A percentile compares a stretch with the other conserved stretches of the same genome.
Conservation (phyloP, 2,113 vertebrate genomes). For the Thymallus thymallus region DNA sequence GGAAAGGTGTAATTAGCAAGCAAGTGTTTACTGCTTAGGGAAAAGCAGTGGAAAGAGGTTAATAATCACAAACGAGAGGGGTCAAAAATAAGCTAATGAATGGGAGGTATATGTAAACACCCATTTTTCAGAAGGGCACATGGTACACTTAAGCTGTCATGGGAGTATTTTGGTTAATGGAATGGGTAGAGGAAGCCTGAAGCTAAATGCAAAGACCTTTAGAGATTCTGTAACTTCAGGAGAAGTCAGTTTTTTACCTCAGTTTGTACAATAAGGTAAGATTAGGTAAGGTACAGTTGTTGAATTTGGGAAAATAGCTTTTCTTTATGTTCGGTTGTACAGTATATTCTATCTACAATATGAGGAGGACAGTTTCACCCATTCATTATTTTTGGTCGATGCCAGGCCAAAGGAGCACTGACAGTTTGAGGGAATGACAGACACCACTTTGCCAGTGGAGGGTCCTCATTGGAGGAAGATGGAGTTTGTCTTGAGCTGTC, state of each 20-base stretch:
- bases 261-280: too few species aligned
- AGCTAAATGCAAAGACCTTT: constrained; percentile 9
- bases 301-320: too few species aligned
- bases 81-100: constrained; percentile 8
- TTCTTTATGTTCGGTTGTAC: too few species aligned
- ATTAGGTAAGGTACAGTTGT: too few species aligned
- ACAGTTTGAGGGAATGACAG: too few species aligned
- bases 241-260: not conserved
- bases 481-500: not conserved
- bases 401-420: too few species aligned
- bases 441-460: too few species aligned
- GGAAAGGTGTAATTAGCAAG: constrained; percentile 2
- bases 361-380: too few species aligned
- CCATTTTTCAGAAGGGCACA: not conserved
- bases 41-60: not conserved
- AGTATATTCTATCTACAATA: too few species aligned
- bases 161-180: not conserved
- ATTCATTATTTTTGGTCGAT: too few species aligned
- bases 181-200: constrained; percentile 9
- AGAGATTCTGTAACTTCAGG: not conserved
- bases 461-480: not conserved
- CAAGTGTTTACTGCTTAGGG: not conserved
- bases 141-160: not conserved
- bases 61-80: not conserved
- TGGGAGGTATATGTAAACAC: not conserved